Evolutionary conservation across 2,797 vertebrate genomes (phyloP).

Genomic region (Emydoidea blandingii): DNA sequence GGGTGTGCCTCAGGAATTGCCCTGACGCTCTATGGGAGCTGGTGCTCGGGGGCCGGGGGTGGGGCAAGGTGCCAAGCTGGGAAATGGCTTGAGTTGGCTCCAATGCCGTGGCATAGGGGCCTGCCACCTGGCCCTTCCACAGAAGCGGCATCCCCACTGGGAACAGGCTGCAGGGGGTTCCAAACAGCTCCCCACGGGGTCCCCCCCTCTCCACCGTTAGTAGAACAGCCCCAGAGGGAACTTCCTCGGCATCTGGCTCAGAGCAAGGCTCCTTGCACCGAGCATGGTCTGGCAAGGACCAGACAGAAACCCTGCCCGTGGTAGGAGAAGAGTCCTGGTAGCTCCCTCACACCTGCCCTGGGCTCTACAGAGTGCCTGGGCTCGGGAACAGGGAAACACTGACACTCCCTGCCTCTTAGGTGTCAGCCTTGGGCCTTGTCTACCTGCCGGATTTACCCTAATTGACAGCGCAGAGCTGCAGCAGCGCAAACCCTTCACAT

Average conservation of each 20-base stretch:
- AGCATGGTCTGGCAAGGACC: neutral
- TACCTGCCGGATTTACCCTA: neutral
- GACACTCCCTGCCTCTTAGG: neutral
- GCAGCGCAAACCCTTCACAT: neutral
- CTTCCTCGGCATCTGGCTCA: neutral
- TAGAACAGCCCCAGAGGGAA: neutral
- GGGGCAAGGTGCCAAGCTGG: neutral
- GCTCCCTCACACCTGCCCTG: neutral
- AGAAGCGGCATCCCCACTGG: neutral
- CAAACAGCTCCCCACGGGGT: neutral
- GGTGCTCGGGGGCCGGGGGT: neutral
- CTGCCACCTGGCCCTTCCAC: neutral
- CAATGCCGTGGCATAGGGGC: neutral
- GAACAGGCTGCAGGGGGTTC: neutral
- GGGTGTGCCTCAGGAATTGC: neutral
- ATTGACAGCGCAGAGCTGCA: neutral
- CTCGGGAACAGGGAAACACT: fast-evolving
- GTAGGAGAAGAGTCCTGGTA: neutral
- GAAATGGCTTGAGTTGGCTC: neutral
- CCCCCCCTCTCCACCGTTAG: neutral
- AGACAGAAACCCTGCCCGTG: neutral
- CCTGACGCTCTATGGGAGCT: neutral
- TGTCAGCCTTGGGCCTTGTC: neutral
- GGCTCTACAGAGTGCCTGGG: neutral
- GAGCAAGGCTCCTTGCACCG: neutral